These are phyloP conservation scores for Acanthosepion esculentum DNA, from an alignment of 2,888 invertebrate species.

Conservation along the genomic window DNA sequence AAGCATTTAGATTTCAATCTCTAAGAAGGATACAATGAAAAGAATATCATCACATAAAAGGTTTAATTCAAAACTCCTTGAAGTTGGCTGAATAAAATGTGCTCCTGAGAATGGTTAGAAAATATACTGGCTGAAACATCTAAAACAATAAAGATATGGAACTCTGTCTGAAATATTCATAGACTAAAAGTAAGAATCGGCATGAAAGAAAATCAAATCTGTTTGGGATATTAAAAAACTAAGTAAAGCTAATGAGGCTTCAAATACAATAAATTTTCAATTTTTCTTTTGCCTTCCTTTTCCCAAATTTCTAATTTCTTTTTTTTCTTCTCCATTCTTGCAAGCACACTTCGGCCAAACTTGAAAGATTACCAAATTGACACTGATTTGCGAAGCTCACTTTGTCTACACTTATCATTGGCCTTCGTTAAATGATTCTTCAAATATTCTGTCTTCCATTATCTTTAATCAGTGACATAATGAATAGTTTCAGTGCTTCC, in stretches of 20 bases:
- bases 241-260: background rate
- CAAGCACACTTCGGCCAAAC: background rate
- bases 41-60: too few relatives aligned
- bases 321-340: background rate
- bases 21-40: too few relatives aligned
- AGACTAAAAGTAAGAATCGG: background rate
- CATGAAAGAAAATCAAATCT: background rate
- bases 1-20: too few relatives aligned
- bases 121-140: background rate
- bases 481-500: background rate
- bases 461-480: constrained; percentile 8
- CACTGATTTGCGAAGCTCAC: constrained; percentile 8
- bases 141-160: background rate
- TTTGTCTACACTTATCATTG: constrained; percentile 33
- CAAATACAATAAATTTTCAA: background rate
- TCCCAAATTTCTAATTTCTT: background rate
- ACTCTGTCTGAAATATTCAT: background rate
- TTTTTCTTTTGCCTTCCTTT: background rate
- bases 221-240: background rate
- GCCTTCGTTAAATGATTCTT: constrained; percentile 20
- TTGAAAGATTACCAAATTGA: constrained; percentile 20
- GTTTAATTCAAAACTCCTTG: too few relatives aligned
- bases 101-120: background rate
- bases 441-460: constrained; percentile 18
- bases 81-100: background rate